phyloP scores from a whole-genome alignment of 2,797 vertebrate species.

The Benthosema pterotum region DNA sequence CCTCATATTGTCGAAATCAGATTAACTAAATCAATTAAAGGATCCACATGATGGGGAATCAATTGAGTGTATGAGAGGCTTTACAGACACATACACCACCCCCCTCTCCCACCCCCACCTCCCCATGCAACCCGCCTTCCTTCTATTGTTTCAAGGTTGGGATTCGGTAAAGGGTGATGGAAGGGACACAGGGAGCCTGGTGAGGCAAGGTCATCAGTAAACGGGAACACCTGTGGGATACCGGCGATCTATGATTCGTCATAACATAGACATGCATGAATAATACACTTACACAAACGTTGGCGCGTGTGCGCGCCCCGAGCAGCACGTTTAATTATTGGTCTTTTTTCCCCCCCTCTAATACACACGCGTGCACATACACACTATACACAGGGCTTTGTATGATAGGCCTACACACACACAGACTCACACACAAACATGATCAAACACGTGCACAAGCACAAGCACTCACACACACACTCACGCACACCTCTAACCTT shows the following conservation, averaged over 20 bases:
- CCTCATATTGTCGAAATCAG: constrained; percentile 7
- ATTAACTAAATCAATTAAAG: constrained; percentile 33
- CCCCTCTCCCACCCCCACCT: too few species aligned
- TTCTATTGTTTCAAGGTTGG: too few species aligned
- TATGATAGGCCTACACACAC: constrained; percentile 3
- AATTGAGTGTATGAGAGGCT: constrained; percentile 14
- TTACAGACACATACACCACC: too few species aligned
- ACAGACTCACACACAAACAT: constrained; percentile 2
- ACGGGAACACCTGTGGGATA: constrained; percentile 79
- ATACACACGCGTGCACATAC: too few species aligned
- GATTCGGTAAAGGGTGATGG: constrained; percentile 45
- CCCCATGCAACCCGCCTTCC: too few species aligned
- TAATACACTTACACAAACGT: constrained; percentile 44
- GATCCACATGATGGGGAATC: constrained; percentile 47
- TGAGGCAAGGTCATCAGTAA: constrained; percentile 59
- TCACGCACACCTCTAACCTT: constrained; percentile 55
- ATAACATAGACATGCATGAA: constrained; percentile 65
- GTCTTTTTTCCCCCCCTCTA: too few species aligned
- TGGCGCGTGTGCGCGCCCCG: constrained; percentile 10
- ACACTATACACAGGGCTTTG: not conserved
- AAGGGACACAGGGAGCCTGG: constrained; percentile 36
- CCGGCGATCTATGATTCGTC: constrained; percentile 55
- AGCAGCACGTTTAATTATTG: too few species aligned
- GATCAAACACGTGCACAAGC: constrained; percentile 2
- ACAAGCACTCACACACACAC: constrained; percentile 18